Evolutionary conservation across 2,113 vertebrate species (phyloP).

Genomic region (Corydoras maculifer): DNA sequence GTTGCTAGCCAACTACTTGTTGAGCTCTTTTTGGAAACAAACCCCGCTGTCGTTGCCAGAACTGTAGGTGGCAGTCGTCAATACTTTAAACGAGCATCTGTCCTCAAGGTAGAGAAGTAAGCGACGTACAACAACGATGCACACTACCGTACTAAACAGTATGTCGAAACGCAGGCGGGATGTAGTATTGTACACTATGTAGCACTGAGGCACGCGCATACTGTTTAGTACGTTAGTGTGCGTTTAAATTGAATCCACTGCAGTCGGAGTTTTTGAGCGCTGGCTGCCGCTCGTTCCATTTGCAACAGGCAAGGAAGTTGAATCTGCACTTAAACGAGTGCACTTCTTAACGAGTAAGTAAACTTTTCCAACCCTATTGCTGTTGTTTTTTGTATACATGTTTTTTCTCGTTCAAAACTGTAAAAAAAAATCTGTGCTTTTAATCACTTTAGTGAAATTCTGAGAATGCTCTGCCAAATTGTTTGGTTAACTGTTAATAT

Average conservation of each 20-base stretch:
- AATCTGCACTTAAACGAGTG: slow-evolving; percentile 15
- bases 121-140: neutral
- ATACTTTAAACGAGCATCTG: neutral
- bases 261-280: neutral
- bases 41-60: slow-evolving; percentile 12
- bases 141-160: slow-evolving; percentile 3
- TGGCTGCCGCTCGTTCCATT: slow-evolving; percentile 29
- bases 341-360: slow-evolving; percentile 30
- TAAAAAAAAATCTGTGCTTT: neutral
- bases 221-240: slow-evolving; percentile 3
- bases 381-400: neutral
- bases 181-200: neutral
- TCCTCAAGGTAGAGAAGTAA: slow-evolving; percentile 24
- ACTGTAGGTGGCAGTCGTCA: slow-evolving; percentile 39
- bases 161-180: neutral
- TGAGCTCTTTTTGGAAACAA: too few species aligned
- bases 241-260: neutral
- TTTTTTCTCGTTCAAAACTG: neutral
- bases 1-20: too few species aligned
- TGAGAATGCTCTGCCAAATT: too few species aligned
- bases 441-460: neutral
- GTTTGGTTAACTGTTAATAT: too few species aligned
- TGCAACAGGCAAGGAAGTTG: slow-evolving; percentile 40
- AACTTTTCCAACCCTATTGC: neutral
- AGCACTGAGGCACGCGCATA: neutral